Evolutionary conservation across 2,113 vertebrate genomes (phyloP).

Genomic region (Irena cyanogastra): DNA sequence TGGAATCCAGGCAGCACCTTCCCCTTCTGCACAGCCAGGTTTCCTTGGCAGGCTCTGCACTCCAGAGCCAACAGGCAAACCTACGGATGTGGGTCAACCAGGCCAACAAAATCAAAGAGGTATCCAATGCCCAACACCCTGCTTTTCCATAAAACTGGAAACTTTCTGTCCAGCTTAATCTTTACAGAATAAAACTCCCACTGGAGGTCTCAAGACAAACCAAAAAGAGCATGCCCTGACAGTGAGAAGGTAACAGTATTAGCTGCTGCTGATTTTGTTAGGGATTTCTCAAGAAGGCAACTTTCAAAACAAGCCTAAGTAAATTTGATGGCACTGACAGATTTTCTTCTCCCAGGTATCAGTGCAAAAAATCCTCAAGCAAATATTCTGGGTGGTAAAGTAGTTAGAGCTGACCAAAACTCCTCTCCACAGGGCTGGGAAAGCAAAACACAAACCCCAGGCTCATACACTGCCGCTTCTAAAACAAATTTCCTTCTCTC

Average conservation of each 20-base stretch:
- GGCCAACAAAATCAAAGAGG: background rate
- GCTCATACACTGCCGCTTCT: background rate
- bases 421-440: background rate
- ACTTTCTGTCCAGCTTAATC: background rate
- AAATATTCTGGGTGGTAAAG: background rate
- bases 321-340: background rate
- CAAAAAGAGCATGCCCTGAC: accelerated
- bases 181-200: background rate
- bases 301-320: background rate
- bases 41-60: background rate
- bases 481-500: background rate
- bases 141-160: background rate
- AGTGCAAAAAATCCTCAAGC: background rate
- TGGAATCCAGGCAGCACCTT: background rate
- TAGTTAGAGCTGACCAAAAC: background rate
- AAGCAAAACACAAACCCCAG: background rate
- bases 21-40: background rate
- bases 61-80: background rate
- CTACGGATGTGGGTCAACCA: background rate
- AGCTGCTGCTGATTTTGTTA: background rate
- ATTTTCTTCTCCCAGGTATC: background rate
- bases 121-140: background rate
- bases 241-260: background rate
- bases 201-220: background rate
- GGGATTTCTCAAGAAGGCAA: background rate